Conservation (phyloP, 2,797 vertebrate genomes). For the Lacerta bilineata region DNA sequence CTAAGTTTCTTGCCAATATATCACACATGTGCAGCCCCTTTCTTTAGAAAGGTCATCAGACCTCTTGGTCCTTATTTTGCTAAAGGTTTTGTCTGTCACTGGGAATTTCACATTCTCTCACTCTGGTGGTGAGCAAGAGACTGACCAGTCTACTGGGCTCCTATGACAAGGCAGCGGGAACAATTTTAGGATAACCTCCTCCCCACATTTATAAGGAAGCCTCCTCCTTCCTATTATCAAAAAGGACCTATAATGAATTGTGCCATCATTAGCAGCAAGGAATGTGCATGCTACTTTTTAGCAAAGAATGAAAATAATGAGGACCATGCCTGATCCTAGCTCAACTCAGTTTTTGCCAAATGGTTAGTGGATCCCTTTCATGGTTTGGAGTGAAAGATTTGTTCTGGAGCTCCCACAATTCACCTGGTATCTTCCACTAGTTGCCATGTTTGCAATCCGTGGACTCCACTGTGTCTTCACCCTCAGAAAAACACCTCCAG, state of each 20-base stretch:
- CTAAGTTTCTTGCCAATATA: neutral
- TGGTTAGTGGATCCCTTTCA: neutral
- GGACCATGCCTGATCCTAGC: neutral
- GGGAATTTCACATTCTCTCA: neutral
- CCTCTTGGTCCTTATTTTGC: neutral
- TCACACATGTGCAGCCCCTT: neutral
- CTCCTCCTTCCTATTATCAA: neutral
- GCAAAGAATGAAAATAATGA: neutral
- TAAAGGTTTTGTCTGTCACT: neutral
- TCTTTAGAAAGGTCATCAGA: neutral
- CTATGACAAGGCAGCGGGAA: fast-evolving
- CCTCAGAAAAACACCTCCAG: neutral
- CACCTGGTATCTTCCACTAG: neutral
- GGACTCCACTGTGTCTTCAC: neutral
- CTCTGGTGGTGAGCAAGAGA: neutral
- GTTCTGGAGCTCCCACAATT: neutral
- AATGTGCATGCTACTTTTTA: neutral
- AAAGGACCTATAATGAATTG: neutral
- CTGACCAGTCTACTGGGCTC: neutral
- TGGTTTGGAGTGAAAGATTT: neutral
- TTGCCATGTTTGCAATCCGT: neutral
- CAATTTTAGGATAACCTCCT: neutral
- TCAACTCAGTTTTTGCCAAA: neutral
- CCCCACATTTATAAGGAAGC: neutral
- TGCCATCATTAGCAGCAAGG: neutral